Conservation (phyloP, 2,113 vertebrate species). For the Limnothrissa miodon region DNA sequence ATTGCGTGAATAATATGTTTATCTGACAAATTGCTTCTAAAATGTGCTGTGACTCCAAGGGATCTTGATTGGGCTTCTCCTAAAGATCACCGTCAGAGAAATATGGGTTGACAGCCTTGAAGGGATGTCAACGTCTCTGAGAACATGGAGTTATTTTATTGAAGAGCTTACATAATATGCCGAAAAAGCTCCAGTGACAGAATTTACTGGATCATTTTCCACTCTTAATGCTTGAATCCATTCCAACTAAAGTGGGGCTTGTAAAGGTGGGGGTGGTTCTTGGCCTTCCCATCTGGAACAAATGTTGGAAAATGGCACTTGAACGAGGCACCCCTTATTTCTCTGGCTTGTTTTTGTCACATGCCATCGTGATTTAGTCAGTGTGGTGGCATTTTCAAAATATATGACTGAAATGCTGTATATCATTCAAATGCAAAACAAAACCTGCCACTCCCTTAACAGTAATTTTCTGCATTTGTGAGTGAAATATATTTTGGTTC, state of each 20-base stretch:
- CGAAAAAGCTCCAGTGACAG: constrained; percentile 48
- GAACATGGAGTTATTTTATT: constrained; percentile 51
- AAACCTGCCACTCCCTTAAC: neutral
- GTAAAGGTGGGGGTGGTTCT: constrained; percentile 31
- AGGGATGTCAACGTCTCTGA: constrained; percentile 31
- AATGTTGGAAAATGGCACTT: constrained; percentile 46
- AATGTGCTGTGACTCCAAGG: constrained; percentile 20
- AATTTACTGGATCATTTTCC: constrained; percentile 46
- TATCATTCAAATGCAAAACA: neutral
- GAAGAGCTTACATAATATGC: constrained; percentile 44
- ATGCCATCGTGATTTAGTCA: constrained; percentile 25
- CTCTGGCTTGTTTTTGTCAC: constrained; percentile 23
- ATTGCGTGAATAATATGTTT: constrained; percentile 50
- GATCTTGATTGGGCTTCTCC: neutral
- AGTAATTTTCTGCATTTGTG: neutral
- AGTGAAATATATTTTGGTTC: neutral
- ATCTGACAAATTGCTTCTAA: constrained; percentile 49
- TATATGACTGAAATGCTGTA: neutral
- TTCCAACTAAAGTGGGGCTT: constrained; percentile 28
- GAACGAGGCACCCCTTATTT: constrained; percentile 23
- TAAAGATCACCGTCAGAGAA: constrained; percentile 19
- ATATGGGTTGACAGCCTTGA: neutral
- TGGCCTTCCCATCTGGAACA: constrained; percentile 52
- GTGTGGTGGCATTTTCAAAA: constrained; percentile 34
- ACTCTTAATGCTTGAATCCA: constrained; percentile 32